Conservation (phyloP, 2,888 invertebrate genomes). For the Sepioteuthis lessoniana region DNA sequence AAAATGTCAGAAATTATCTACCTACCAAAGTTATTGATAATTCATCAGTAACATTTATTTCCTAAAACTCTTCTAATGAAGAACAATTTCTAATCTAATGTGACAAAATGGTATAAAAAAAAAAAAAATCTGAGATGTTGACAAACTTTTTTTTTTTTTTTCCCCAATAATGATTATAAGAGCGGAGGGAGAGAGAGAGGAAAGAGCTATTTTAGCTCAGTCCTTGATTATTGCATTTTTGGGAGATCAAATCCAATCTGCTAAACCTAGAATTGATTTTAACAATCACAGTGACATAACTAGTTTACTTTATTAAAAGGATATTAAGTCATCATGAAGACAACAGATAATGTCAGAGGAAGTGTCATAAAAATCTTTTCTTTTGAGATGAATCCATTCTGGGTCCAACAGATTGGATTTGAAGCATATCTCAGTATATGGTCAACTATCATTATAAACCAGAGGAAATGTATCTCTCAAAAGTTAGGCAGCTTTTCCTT, state of each 20-base stretch:
- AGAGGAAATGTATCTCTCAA: background rate
- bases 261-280: background rate
- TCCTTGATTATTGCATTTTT: constrained; percentile 4
- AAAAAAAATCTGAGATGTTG: background rate
- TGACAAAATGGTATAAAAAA: no score
- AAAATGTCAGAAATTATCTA: background rate
- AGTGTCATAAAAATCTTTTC: no score
- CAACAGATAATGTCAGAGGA: no score
- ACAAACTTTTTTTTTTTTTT: background rate
- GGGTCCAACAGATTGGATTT: background rate
- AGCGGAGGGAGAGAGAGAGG: background rate
- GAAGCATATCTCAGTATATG: background rate
- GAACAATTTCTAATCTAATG: no score
- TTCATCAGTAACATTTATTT: no score
- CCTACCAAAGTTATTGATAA: background rate
- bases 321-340: no score
- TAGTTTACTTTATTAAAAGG: no score
- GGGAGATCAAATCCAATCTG: background rate
- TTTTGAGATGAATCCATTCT: no score
- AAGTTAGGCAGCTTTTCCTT: background rate
- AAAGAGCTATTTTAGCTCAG: background rate
- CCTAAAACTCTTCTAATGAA: no score
- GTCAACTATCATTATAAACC: background rate
- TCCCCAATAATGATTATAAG: background rate
- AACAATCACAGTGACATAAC: no score